Conservation (phyloP, 2,888 invertebrate species). For the Diarsia rubi region DNA sequence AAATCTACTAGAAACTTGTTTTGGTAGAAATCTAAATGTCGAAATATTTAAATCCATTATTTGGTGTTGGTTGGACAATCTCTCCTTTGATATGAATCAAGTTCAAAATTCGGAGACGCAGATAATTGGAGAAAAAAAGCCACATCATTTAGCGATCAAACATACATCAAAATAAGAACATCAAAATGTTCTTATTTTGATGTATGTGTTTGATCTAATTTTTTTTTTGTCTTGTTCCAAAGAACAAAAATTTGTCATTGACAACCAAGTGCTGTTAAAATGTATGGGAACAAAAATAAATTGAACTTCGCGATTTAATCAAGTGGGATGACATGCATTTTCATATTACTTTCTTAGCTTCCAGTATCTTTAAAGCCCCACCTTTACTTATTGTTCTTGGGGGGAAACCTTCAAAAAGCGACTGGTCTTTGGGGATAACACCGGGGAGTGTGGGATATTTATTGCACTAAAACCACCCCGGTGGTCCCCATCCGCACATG, state of each 20-base stretch:
- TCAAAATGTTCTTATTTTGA: too few species aligned
- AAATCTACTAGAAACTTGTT: not conserved
- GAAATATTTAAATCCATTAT: not conserved
- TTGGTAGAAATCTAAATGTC: not conserved
- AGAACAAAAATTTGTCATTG: not conserved
- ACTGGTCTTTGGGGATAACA: too few species aligned
- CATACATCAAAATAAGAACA: conserved; percentile 15
- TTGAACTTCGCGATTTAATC: conserved; percentile 6
- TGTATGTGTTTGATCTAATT: too few species aligned
- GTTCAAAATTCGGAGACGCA: not conserved
- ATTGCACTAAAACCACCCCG: too few species aligned
- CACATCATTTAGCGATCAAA: not conserved
- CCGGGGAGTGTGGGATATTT: too few species aligned
- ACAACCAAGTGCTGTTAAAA: conserved; percentile 11
- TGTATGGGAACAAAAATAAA: conserved; percentile 17
- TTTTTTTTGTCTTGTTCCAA: too few species aligned
- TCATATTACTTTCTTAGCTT: not conserved
- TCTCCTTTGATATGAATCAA: not conserved
- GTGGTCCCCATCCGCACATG: too few species aligned
- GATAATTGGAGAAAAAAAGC: too few species aligned
- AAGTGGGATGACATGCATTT: conserved; percentile 23
- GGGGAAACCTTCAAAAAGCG: too few species aligned
- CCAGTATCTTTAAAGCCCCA: not conserved
- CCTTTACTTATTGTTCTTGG: too few species aligned
- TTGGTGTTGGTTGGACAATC: too few species aligned